phyloP scores from a whole-genome alignment of 2,888 invertebrate species.

The Limnephilus auricula region DNA sequence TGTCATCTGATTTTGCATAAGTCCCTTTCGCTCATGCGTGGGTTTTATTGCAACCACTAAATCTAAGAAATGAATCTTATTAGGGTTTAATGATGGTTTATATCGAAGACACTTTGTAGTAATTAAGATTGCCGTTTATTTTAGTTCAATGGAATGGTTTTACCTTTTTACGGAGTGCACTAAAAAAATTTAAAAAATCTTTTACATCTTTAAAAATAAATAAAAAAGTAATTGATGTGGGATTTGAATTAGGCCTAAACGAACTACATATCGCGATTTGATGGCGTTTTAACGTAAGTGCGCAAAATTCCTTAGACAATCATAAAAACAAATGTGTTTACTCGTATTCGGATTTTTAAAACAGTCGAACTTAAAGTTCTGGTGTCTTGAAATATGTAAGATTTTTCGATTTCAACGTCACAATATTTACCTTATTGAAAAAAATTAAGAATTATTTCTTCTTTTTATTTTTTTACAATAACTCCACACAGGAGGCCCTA shows the following conservation, averaged over 20 bases:
- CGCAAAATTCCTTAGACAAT: background rate
- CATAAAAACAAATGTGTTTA: too few relatives aligned
- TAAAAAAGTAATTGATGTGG: too few relatives aligned
- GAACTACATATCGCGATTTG: too few relatives aligned
- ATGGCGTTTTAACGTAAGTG: too few relatives aligned
- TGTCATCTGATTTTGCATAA: background rate
- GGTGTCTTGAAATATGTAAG: background rate
- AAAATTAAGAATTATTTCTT: too few relatives aligned
- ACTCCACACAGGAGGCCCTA: too few relatives aligned
- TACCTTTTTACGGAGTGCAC: background rate
- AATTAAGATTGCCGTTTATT: background rate
- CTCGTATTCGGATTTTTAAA: background rate
- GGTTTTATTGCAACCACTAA: background rate
- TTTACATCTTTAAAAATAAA: background rate
- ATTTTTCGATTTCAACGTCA: background rate
- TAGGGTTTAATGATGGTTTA: background rate
- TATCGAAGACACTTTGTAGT: background rate
- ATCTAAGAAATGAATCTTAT: background rate
- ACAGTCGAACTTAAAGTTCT: background rate
- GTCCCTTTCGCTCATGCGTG: slow-evolving; percentile 5
- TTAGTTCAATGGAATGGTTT: background rate
- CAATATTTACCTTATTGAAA: too few relatives aligned
- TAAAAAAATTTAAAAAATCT: background rate
- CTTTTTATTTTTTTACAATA: too few relatives aligned
- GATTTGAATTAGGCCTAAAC: too few relatives aligned